Evolutionary conservation across 2,113 vertebrate species (phyloP), one percentile per base, ranked within the genome.

Genomic region (Nothobranchius furzeri): DNA sequence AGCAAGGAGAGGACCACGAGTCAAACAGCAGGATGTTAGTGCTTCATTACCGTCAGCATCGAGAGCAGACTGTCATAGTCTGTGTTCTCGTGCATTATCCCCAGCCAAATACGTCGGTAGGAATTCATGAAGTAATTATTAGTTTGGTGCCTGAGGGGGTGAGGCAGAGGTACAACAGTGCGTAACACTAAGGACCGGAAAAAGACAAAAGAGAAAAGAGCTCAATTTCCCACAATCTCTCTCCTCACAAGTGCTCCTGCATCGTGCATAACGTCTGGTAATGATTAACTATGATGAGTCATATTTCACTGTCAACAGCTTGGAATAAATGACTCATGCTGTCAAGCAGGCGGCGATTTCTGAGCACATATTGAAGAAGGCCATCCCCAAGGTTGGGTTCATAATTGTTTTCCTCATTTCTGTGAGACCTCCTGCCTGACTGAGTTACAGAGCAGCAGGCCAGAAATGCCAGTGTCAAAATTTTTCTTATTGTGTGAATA

Each of bases 51-150:
- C 96, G 95, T 98, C 91, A 96, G 95, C 95, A 94, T 93, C 90
- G 94, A 94, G 90, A 98, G 95, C 94, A 98, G 96, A 95, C 95
- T 94, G 95, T 95, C 95, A 96, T 91, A 94, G 88, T 96, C 95
- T 95, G 94, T 90, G 93, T 95, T 96, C 95, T 95, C 95, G 94
- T 96, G 95, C 95, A 96, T 95, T 92, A 94, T 95, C 94, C 95
- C 95, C 95, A 98, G 95, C 96, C 96, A 98, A 91, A 95, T 92
- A 92, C 91, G 95, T 95, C 93, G 93, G 92, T 96, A 98, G 94
- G 95, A 91, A 92, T 90, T 97, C 96, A 98, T 95, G 97, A 96
- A 96, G 96, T 95, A 96, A 97, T 95, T 96, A 92, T 94, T 98
- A 96, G 93, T 98, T 98, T 92, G 97, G 95, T 98, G 95, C 96